A percentile compares a stretch with the other conserved stretches of the same genome.
Conservation (phyloP, 2,797 vertebrate species). For the Otus scops region DNA sequence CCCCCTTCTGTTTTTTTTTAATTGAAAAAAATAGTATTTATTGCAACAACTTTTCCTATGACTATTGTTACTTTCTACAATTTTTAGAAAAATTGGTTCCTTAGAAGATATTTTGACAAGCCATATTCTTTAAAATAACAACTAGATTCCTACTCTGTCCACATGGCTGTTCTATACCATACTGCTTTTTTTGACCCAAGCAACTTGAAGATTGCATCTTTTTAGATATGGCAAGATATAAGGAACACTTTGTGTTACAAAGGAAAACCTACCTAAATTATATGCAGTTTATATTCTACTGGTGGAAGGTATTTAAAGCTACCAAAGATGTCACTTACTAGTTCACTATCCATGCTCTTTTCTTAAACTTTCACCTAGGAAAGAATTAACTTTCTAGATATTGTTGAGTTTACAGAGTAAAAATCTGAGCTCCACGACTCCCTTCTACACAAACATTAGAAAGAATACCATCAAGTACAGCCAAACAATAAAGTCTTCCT, state of each 20-base stretch:
- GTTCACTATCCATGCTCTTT: neutral
- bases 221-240: neutral
- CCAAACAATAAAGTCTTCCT: neutral
- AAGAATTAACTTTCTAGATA: neutral
- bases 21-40: neutral
- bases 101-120: neutral
- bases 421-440: neutral
- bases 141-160: neutral
- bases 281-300: neutral
- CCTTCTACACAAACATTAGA: neutral
- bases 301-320: neutral
- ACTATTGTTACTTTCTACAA: neutral
- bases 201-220: neutral
- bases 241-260: neutral
- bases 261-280: neutral
- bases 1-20: neutral
- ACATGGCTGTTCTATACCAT: accelerated
- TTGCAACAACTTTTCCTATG: neutral
- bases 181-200: neutral
- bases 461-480: neutral
- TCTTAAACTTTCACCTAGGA: neutral
- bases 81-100: neutral
- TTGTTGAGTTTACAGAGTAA: neutral
- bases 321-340: neutral
- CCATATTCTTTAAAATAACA: neutral